A percentile compares a stretch with the other conserved stretches of the same genome.
These are phyloP conservation scores for Chondrilla cf. caribensis DNA, from an alignment of 37 sponge, comb jelly and placozoan species.

Conservation along the genomic window DNA sequence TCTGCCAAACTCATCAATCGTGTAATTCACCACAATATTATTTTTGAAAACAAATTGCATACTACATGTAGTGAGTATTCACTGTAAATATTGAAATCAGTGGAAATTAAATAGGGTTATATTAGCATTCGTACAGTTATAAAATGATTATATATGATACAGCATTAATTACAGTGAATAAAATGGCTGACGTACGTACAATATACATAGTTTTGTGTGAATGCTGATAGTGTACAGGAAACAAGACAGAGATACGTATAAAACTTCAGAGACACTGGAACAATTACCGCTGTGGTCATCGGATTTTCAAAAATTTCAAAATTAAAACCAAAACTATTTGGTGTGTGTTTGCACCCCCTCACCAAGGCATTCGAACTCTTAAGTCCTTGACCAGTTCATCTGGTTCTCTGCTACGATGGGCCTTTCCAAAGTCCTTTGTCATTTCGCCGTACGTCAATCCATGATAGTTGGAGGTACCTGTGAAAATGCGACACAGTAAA, in stretches of 20 bases:
- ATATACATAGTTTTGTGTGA: neutral
- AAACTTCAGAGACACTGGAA: conserved; percentile 8
- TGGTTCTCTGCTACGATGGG: neutral
- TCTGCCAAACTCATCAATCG: too few relatives aligned
- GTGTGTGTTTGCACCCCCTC: neutral
- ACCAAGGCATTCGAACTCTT: conserved; percentile 17
- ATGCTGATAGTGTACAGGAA: neutral
- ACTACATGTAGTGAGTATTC: too few relatives aligned
- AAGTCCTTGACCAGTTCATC: conserved; percentile 16
- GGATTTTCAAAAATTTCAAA: neutral
- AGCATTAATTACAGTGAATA: neutral
- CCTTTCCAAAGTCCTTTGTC: conserved; percentile 11
- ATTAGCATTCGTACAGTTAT: too few relatives aligned
- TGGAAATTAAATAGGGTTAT: too few relatives aligned
- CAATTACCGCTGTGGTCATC: neutral
- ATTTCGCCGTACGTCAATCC: conserved; percentile 10
- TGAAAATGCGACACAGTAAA: neutral
- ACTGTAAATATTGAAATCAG: too few relatives aligned
- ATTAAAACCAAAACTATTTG: neutral
- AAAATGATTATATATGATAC: too few relatives aligned
- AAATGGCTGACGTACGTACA: neutral
- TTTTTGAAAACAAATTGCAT: too few relatives aligned
- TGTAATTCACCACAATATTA: too few relatives aligned
- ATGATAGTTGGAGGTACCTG: neutral
- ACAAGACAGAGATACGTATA: neutral